Conservation (phyloP, 2,797 vertebrate genomes). For the Leptoclinus maculatus region DNA sequence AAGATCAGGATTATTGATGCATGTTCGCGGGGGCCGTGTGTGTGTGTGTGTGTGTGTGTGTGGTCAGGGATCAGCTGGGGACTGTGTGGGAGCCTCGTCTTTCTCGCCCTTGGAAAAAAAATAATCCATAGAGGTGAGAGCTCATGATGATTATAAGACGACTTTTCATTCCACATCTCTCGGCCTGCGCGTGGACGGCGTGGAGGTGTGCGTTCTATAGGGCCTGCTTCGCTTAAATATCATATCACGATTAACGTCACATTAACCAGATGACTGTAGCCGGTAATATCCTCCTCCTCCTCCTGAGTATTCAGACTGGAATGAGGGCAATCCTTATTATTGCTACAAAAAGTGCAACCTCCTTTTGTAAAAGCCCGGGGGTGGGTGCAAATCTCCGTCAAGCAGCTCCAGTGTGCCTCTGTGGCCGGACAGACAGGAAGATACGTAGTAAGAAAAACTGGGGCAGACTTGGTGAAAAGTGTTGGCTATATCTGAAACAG, state of each 20-base stretch:
- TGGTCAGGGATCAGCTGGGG: slow-evolving; percentile 6
- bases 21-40: slow-evolving; percentile 12
- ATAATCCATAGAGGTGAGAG: slow-evolving; percentile 8
- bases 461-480: slow-evolving; percentile 52
- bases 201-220: slow-evolving; percentile 19
- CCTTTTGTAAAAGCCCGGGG: slow-evolving; percentile 52
- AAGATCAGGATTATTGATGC: slow-evolving; percentile 6
- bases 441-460: slow-evolving; percentile 51
- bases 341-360: slow-evolving; percentile 38
- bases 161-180: slow-evolving; percentile 1
- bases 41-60: slow-evolving; percentile 24
- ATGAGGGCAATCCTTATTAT: slow-evolving; percentile 66
- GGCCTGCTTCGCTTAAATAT: slow-evolving; percentile 24
- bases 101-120: neutral
- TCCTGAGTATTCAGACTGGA: slow-evolving; percentile 27
- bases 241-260: slow-evolving; percentile 32
- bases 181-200: neutral
- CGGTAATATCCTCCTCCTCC: slow-evolving; percentile 29
- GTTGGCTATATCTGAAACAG: neutral
- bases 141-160: slow-evolving; percentile 9
- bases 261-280: slow-evolving; percentile 43
- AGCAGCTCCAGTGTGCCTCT: slow-evolving; percentile 40
- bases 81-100: neutral
- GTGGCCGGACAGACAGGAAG: slow-evolving; percentile 43
- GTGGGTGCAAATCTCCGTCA: slow-evolving; percentile 52